phyloP scores from a whole-genome alignment of 1,140 invertebrate species.

The Elysia chlorotica region DNA sequence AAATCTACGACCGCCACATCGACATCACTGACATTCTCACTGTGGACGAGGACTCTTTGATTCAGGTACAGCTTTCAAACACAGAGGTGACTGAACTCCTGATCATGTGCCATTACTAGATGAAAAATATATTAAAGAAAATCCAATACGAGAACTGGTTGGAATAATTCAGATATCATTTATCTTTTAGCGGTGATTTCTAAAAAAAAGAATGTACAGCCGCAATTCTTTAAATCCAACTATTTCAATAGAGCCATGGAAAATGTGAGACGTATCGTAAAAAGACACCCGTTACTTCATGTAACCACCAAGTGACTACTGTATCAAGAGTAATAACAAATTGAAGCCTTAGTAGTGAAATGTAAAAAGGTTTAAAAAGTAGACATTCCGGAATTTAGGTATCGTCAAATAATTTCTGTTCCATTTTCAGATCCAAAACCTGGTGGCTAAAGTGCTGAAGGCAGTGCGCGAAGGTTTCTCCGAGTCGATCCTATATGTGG shows the following conservation, averaged over 20 bases:
- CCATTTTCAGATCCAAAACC: slow-evolving; percentile 23
- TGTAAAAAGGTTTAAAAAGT: background rate
- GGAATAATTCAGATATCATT: too few relatives aligned
- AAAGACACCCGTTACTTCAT: background rate
- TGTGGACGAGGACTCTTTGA: slow-evolving; percentile 19
- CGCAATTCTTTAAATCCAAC: too few relatives aligned
- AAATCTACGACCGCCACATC: slow-evolving; percentile 21
- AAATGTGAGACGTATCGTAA: too few relatives aligned
- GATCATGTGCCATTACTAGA: background rate
- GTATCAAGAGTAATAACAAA: background rate
- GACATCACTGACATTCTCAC: slow-evolving; percentile 24
- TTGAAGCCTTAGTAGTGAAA: background rate
- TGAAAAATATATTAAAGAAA: slow-evolving; percentile 1
- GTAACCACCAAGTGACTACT: background rate
- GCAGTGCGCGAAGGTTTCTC: slow-evolving; percentile 33
- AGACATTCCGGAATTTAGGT: background rate
- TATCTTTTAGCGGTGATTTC: too few relatives aligned
- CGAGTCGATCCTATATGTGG: slow-evolving; percentile 26
- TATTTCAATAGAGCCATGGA: too few relatives aligned
- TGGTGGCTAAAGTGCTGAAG: slow-evolving; percentile 24
- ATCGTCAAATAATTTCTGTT: background rate
- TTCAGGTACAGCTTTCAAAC: background rate
- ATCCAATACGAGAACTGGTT: background rate
- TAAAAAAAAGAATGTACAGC: too few relatives aligned
- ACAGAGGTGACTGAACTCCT: too few relatives aligned